Evolutionary conservation across 2,888 invertebrate genomes (phyloP), one percentile per base, ranked within the genome.

Genomic region (Cantharis rufa): DNA sequence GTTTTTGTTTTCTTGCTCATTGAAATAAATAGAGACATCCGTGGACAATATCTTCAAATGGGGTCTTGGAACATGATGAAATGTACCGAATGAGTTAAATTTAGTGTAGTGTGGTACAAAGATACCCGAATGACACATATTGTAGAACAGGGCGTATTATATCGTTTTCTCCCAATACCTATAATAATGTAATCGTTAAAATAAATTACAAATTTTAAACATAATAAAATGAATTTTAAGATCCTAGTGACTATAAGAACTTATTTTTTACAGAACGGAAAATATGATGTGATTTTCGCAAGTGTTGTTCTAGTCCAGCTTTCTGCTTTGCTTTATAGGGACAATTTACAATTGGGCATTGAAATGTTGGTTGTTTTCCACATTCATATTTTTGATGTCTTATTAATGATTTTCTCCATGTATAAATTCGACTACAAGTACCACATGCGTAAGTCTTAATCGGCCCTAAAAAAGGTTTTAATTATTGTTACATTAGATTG

Each of bases 301-400:
- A n/a, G 7, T 71, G 71, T 15, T 71, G 63, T 11, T 71, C 62
- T 21, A 71, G 21, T 7, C 71, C 71, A 21, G 21, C 13, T 71
- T 21, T 71, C 15, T 63, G 62, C 11, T 62, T 71, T n/a, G 62
- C 21, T 62, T 21, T 62, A 15, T 71, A 71, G 11, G 27, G 10
- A 62, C 71, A 71, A 62, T 24, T 11, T 15, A 10, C 63, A 15
- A 72, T 15, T n/a, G 72, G 64, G 10, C 72, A 66, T 18, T 27
- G 11, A 66, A 66, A 72, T 24, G 16, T 74, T 13, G 78, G 79
- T 21, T 71, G 70, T 62, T 78, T 74, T 27, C 91, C 90, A 85
- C 94, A 94, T 86, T 94, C 94, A 87, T 92, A 92, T 85, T 91
- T 91, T 83, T 91, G 90, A 86, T 94, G 94, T 76, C 93, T 91